Percentiles rank a stretch among this genome's conserved stretches.
phyloP scores from a whole-genome alignment of 2,797 vertebrate species.

The Gallirallus australis region DNA sequence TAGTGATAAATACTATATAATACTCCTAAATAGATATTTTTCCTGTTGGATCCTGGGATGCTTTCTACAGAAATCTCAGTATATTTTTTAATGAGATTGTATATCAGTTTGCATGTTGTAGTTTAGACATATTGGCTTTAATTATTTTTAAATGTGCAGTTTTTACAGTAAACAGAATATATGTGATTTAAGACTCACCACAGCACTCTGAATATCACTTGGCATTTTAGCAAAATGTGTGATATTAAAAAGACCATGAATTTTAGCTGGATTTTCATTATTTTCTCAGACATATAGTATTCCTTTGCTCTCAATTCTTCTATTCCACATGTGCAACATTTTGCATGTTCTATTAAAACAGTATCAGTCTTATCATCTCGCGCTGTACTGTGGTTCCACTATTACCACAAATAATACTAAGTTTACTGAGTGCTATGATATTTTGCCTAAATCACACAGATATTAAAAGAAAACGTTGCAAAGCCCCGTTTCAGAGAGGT shows the following conservation, averaged over 20 bases:
- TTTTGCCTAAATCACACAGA: not conserved
- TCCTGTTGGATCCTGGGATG: conserved; percentile 6
- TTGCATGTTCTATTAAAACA: conserved; percentile 48
- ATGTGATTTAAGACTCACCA: conserved; percentile 54
- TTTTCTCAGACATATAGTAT: conserved; percentile 35
- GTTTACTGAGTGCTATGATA: not conserved
- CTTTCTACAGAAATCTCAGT: conserved; percentile 41
- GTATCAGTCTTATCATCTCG: not conserved
- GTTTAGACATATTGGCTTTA: conserved; percentile 62
- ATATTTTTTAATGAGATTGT: conserved; percentile 68
- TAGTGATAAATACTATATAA: conserved; percentile 37
- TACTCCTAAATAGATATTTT: conserved; percentile 46
- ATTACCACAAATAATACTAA: conserved; percentile 6
- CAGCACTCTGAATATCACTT: conserved; percentile 48
- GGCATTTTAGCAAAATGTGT: conserved; percentile 63
- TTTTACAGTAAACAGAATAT: conserved; percentile 60
- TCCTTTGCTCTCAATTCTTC: conserved; percentile 22
- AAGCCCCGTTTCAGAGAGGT: not conserved
- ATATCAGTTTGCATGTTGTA: conserved; percentile 55
- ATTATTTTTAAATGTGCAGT: conserved; percentile 69
- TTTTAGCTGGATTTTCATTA: conserved; percentile 62
- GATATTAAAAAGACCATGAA: conserved; percentile 60
- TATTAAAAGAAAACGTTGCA: not conserved
- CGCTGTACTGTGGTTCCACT: not conserved
- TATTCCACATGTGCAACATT: conserved; percentile 30